Conservation (phyloP, 2,888 invertebrate species). For the Ceriagrion tenellum region DNA sequence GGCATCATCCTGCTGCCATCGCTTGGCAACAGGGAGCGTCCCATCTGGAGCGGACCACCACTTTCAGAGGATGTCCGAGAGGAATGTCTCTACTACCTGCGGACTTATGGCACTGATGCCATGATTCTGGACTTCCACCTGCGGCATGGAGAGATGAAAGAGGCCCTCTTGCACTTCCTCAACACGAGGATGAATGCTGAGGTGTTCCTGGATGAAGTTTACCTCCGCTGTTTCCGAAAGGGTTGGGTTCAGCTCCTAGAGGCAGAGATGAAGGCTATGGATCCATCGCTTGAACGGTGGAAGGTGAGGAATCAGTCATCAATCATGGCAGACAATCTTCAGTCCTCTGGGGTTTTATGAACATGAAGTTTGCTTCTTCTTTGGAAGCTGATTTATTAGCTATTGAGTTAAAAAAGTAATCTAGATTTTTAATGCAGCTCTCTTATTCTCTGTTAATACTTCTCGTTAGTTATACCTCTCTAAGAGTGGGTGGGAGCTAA, state of each 20-base stretch:
- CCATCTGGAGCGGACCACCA: slow-evolving; percentile 53
- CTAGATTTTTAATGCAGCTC: no score
- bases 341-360: no score
- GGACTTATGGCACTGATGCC: slow-evolving; percentile 88
- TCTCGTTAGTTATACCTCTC: no score
- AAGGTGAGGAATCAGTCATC: slow-evolving; percentile 79
- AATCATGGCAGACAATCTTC: not conserved
- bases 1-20: slow-evolving; percentile 65
- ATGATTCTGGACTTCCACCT: slow-evolving; percentile 88
- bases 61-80: slow-evolving; percentile 77
- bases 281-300: slow-evolving; percentile 85
- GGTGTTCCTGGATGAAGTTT: slow-evolving; percentile 86
- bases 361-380: no score
- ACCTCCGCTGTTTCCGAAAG: slow-evolving; percentile 84
- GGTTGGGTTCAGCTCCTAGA: slow-evolving; percentile 83
- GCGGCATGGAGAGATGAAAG: slow-evolving; percentile 84
- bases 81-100: slow-evolving; percentile 91
- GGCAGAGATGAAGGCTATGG: slow-evolving; percentile 83
- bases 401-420: no score
- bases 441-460: no score
- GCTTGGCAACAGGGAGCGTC: not conserved
- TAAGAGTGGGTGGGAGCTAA: no score
- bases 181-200: slow-evolving; percentile 85
- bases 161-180: slow-evolving; percentile 85
- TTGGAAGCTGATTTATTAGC: no score